phyloP scores from a whole-genome alignment of 2,888 invertebrate species.

The Ormyrus thymus region DNA sequence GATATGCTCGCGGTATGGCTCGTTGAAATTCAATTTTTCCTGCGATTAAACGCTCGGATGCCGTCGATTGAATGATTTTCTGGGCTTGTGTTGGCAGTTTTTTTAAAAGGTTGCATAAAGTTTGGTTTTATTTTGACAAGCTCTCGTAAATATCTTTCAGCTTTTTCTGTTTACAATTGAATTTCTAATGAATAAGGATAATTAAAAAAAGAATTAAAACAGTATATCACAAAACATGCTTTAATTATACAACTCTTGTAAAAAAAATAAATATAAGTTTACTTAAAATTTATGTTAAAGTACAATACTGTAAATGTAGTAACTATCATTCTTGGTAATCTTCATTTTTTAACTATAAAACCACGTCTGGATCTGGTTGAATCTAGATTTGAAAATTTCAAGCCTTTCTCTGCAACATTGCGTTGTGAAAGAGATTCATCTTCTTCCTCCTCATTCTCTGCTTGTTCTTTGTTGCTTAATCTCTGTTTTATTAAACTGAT shows the following conservation, averaged over 20 bases:
- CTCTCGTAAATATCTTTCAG: no score
- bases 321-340: neutral
- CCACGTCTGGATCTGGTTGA: slow-evolving; percentile 32
- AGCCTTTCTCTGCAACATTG: slow-evolving; percentile 17
- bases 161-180: no score
- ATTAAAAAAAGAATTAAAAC: no score
- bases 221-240: neutral
- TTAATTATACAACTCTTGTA: neutral
- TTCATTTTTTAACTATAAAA: slow-evolving; percentile 26
- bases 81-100: no score
- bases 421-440: slow-evolving; percentile 1
- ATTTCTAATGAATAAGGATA: no score
- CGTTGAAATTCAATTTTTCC: no score
- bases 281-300: neutral
- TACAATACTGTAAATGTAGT: neutral
- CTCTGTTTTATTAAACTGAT: slow-evolving; percentile 65
- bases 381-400: slow-evolving; percentile 47
- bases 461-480: slow-evolving; percentile 42
- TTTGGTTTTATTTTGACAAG: no score
- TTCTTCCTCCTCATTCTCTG: slow-evolving; percentile 17
- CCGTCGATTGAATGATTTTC: no score
- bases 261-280: slow-evolving; percentile 10
- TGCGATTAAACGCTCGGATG: no score
- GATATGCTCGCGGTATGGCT: no score
- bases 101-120: no score